A percentile compares a stretch with the other conserved stretches of the same genome.
Conservation (phyloP, 2,888 invertebrate genomes). For the Sarcophaga caerulescens region DNA sequence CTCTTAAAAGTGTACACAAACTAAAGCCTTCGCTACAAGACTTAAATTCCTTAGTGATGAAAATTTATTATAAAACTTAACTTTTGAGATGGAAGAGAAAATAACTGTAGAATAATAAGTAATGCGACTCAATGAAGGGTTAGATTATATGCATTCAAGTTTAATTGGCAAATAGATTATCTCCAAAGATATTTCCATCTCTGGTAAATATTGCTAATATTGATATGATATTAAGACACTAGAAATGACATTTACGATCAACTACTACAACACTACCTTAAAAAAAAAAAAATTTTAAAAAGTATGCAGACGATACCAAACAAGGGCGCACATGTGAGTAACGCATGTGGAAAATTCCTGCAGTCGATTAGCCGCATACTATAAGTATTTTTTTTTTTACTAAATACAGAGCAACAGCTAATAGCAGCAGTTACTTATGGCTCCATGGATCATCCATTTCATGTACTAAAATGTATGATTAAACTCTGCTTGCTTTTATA, state of each 20-base stretch:
- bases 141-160: too few relatives aligned
- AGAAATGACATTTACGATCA: neutral
- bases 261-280: neutral
- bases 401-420: conserved; percentile 54
- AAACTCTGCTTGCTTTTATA: neutral
- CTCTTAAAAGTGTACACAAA: too few relatives aligned
- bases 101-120: too few relatives aligned
- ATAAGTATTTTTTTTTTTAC: neutral
- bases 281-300: conserved; percentile 5
- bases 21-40: too few relatives aligned
- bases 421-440: neutral
- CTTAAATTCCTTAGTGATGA: too few relatives aligned
- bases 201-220: too few relatives aligned
- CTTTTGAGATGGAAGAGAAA: too few relatives aligned
- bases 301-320: conserved; percentile 35
- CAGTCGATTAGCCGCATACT: neutral
- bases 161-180: too few relatives aligned
- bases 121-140: too few relatives aligned
- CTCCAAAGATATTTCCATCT: too few relatives aligned
- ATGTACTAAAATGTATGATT: neutral
- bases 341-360: conserved; percentile 37
- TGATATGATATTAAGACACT: neutral
- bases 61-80: too few relatives aligned
- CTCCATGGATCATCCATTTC: conserved; percentile 27
- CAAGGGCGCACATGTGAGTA: conserved; percentile 31